Conservation (phyloP, 2,113 vertebrate genomes). For the Dromaius novaehollandiae region DNA sequence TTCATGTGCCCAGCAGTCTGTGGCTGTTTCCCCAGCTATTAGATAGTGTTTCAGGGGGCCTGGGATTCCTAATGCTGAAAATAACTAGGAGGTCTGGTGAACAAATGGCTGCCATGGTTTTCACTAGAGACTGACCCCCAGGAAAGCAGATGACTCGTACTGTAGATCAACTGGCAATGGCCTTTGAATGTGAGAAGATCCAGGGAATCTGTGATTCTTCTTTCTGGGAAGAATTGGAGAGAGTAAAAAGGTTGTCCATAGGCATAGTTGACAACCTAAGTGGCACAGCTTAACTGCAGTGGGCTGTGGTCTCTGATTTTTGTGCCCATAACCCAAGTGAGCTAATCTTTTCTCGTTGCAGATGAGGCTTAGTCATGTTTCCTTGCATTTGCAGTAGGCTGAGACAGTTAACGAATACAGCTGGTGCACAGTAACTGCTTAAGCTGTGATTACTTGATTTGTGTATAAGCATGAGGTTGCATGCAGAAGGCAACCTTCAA, state of each 20-base stretch:
- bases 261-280: background rate
- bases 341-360: background rate
- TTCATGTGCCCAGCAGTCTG: accelerated
- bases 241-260: background rate
- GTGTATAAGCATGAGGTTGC: accelerated
- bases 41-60: background rate
- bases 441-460: background rate
- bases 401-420: accelerated
- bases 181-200: background rate
- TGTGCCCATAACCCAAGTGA: accelerated
- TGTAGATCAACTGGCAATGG: background rate
- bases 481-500: background rate
- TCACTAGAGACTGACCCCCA: background rate
- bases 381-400: background rate
- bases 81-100: accelerated
- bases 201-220: background rate
- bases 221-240: background rate
- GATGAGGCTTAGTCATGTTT: background rate
- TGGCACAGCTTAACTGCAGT: background rate
- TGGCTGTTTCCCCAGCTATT: background rate
- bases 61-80: background rate
- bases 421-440: background rate
- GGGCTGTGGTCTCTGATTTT: background rate
- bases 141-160: accelerated
- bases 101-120: accelerated